Evolutionary conservation across 2,113 vertebrate genomes (phyloP), one percentile per base, ranked within the genome.

Genomic region (Ifrita kowaldi): DNA sequence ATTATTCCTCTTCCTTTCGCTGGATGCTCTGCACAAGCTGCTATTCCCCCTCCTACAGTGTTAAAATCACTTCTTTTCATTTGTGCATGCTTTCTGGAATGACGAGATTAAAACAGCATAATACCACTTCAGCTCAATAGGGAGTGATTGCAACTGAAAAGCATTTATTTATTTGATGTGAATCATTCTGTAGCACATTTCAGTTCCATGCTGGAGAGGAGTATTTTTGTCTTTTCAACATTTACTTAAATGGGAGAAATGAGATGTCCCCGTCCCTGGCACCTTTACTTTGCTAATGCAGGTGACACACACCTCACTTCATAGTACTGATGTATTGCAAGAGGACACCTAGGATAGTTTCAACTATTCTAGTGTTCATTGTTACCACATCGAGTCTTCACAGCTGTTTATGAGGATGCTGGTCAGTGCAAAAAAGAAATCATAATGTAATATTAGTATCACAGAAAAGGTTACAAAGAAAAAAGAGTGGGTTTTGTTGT

Each of bases 101-200:
- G 90, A 77, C 69, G 75, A 85, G 67, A 91, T 83, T 86, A 94
- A 85, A 95, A 24, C 82, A 74, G 33, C 39, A 14, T 63, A 93
- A 90, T 70, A 93, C 39, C 64, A 83, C 90, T 96, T 93, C 79
- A 93, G 17, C 59, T 95, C 91, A 94, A 80, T 77, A 86, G 95
- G 70, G 78, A 93, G 47, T 86, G 90, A 95, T 87, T 94, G 71
- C 87, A 96, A 74, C 79, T 93, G 67, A 90, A 91, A 91, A 94
- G 50, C 84, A 84, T 86, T 93, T 90, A 87, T 95, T 96, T 94
- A 94, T 90, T 75, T 88, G 91, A 60, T 63, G 42, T 91, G 91
- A 90, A 77, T 90, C 71, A 74, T 69, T 90, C 82, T 44, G 52
- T 68, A 67, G 42, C 50, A 63, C 27, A 23, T 73, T 80, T 83